Conservation (phyloP, 2,113 vertebrate species). For the Furnarius figulus region DNA sequence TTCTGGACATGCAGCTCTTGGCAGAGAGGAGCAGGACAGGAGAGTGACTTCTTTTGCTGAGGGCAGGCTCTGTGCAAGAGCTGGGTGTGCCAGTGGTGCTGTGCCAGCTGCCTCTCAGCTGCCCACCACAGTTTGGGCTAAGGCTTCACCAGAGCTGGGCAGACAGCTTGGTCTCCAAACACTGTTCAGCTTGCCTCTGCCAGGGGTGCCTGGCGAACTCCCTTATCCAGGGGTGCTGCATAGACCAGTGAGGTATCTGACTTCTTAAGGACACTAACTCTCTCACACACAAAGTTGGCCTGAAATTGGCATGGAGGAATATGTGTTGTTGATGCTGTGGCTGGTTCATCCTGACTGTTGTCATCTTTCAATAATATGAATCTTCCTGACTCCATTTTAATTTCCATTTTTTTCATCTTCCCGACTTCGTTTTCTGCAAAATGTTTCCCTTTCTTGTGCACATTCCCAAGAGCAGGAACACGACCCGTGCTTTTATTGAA, state of each 20-base stretch:
- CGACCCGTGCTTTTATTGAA: not conserved
- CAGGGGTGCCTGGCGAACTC: not conserved
- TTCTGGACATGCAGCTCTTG: not conserved
- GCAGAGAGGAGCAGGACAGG: not conserved
- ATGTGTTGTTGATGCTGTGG: not conserved
- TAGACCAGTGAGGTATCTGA: not conserved
- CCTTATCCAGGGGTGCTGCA: not conserved
- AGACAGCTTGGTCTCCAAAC: not conserved
- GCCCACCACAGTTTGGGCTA: not conserved
- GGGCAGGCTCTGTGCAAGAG: not conserved
- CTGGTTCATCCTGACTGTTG: not conserved
- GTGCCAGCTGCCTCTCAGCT: not conserved
- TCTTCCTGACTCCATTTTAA: not conserved
- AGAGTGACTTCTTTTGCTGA: not conserved
- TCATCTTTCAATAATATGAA: not conserved
- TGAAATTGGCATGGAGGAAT: not conserved
- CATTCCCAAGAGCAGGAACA: not conserved
- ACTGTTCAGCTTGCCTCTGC: not conserved
- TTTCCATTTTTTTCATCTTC: not conserved
- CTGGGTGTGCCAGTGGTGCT: not conserved
- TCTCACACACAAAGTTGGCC: not conserved
- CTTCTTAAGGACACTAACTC: not conserved
- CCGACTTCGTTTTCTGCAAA: not conserved
- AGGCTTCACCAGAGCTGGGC: not conserved
- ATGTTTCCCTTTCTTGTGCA: not conserved